phyloP scores from a whole-genome alignment of 2,888 invertebrate genomes.

The Incurvaria masculella region DNA sequence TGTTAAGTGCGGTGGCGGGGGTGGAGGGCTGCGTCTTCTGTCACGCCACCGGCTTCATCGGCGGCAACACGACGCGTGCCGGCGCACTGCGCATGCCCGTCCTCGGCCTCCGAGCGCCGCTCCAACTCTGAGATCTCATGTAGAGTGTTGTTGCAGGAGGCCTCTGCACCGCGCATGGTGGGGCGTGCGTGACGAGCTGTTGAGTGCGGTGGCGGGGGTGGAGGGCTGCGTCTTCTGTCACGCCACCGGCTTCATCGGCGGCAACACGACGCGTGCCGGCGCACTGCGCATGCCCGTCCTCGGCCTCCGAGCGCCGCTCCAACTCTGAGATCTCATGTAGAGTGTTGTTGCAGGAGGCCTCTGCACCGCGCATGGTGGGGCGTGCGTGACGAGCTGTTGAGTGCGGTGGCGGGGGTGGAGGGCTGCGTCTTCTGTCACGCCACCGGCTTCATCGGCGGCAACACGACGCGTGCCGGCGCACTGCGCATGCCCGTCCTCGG shows the following conservation, averaged over 20 bases:
- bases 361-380: constrained; percentile 85
- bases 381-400: constrained; percentile 72
- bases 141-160: constrained; percentile 64
- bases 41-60: constrained; percentile 89
- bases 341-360: constrained; percentile 66
- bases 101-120: constrained; percentile 50
- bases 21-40: constrained; percentile 81
- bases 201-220: constrained; percentile 69
- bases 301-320: constrained; percentile 47
- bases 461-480: constrained; percentile 75
- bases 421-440: constrained; percentile 85
- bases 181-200: constrained; percentile 74
- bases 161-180: constrained; percentile 81
- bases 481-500: constrained; percentile 80
- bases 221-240: constrained; percentile 84
- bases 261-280: constrained; percentile 75
- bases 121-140: too few species aligned
- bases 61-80: constrained; percentile 76
- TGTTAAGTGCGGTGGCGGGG: constrained; percentile 62
- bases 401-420: constrained; percentile 63
- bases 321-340: too few species aligned
- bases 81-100: constrained; percentile 86
- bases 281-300: constrained; percentile 81
- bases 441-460: constrained; percentile 90
- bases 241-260: constrained; percentile 88